A percentile compares a stretch with the other conserved stretches of the same genome.
Evolutionary conservation across 2,797 vertebrate genomes (phyloP).

Genomic region (Characodon lateralis): DNA sequence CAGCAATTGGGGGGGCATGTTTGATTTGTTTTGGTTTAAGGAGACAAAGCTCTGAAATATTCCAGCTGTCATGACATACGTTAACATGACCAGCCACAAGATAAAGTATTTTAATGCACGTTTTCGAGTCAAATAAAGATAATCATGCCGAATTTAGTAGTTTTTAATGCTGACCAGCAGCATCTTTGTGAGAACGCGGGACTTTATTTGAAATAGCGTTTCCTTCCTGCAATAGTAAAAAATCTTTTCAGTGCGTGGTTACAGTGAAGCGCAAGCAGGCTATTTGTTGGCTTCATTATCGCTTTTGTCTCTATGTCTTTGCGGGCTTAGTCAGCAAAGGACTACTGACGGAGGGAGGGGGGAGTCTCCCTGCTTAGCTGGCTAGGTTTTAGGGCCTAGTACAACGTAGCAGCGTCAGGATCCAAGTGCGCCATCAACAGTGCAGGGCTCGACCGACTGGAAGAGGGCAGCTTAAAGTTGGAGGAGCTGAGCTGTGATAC

Average conservation of each 20-base stretch:
- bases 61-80: constrained; percentile 72
- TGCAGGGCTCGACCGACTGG: constrained; percentile 19
- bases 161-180: neutral
- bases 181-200: neutral
- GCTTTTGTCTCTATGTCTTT: constrained; percentile 57
- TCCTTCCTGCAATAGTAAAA: neutral
- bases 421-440: constrained; percentile 73
- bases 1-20: constrained; percentile 20
- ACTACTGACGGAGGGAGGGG: constrained; percentile 57
- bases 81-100: constrained; percentile 9
- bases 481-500: constrained; percentile 1
- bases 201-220: neutral
- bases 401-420: constrained; percentile 57
- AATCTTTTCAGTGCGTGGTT: neutral
- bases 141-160: neutral
- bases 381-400: constrained; percentile 77
- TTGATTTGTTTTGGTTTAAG: constrained; percentile 63
- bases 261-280: neutral
- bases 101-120: constrained; percentile 8
- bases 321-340: constrained; percentile 65
- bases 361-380: constrained; percentile 63
- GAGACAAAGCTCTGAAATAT: constrained; percentile 61
- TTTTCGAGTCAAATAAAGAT: neutral
- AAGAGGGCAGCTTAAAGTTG: constrained; percentile 42
- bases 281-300: constrained; percentile 22